Conservation (phyloP, 2,888 invertebrate species). For the Meghimatium bilineatum region DNA sequence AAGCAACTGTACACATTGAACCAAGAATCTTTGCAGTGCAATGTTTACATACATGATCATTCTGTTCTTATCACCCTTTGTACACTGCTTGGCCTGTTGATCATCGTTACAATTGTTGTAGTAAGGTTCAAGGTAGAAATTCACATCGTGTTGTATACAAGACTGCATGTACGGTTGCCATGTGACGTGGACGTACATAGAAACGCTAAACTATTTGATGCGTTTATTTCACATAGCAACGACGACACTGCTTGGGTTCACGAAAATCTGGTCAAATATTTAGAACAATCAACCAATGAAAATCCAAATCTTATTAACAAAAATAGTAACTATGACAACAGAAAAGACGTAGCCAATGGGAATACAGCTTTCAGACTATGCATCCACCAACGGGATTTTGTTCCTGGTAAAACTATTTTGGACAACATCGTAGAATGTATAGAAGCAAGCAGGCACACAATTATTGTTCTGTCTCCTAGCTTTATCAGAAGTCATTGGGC, state of each 20-base stretch:
- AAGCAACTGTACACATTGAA: slow-evolving; percentile 49
- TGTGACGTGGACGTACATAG: slow-evolving; percentile 50
- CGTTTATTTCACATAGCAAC: slow-evolving; percentile 92
- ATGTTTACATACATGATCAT: not conserved
- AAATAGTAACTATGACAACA: not conserved
- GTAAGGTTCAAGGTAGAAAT: slow-evolving; percentile 52
- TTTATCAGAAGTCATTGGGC: slow-evolving; percentile 95
- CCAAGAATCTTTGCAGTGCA: slow-evolving; percentile 42
- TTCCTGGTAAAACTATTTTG: slow-evolving; percentile 80
- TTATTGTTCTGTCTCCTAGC: slow-evolving; percentile 91
- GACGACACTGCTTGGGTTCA: slow-evolving; percentile 92
- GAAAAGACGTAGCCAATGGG: not conserved
- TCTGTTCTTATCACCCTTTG: slow-evolving; percentile 38
- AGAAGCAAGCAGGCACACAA: slow-evolving; percentile 89
- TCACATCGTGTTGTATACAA: slow-evolving; percentile 61
- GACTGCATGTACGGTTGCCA: slow-evolving; percentile 64
- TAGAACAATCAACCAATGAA: slow-evolving; percentile 81
- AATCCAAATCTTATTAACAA: not conserved
- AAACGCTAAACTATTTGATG: slow-evolving; percentile 82
- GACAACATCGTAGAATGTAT: slow-evolving; percentile 93
- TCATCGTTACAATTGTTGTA: slow-evolving; percentile 39
- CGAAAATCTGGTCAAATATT: slow-evolving; percentile 86
- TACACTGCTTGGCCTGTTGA: slow-evolving; percentile 31
- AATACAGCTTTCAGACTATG: slow-evolving; percentile 57
- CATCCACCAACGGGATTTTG: slow-evolving; percentile 66